Evolutionary conservation across 2,797 vertebrate genomes (phyloP).

Genomic region (Chelon auratus): DNA sequence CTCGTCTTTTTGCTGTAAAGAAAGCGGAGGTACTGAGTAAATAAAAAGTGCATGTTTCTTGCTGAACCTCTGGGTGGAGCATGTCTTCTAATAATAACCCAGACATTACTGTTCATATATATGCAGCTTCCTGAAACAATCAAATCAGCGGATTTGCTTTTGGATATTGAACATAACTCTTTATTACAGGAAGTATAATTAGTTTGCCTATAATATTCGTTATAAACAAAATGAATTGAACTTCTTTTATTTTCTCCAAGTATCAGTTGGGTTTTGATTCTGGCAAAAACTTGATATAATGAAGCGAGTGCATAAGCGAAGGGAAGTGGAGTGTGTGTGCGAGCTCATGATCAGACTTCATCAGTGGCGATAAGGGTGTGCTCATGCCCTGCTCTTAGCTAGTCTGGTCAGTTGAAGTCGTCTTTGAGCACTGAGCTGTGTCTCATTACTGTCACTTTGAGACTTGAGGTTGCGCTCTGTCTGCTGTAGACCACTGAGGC

Average conservation of each 20-base stretch:
- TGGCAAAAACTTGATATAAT: conserved; percentile 28
- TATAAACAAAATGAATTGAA: background rate
- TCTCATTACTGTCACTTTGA: conserved; percentile 68
- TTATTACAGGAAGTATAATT: background rate
- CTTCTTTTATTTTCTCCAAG: conserved; percentile 1
- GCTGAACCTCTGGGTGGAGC: conserved; percentile 45
- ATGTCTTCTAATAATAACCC: conserved; percentile 47
- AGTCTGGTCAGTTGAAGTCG: conserved; percentile 34
- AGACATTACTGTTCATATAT: conserved; percentile 1
- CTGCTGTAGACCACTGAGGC: conserved; percentile 17
- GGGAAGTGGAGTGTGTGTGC: conserved; percentile 21
- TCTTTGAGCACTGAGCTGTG: conserved; percentile 52
- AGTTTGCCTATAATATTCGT: background rate
- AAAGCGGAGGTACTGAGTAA: conserved; percentile 81
- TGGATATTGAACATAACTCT: background rate
- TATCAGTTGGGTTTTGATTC: conserved; percentile 5
- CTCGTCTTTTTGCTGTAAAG: conserved; percentile 64
- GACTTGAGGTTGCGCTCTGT: conserved; percentile 16
- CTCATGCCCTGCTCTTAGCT: conserved; percentile 40
- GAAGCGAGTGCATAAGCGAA: conserved; percentile 39
- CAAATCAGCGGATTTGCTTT: background rate
- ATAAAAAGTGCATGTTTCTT: conserved; percentile 54
- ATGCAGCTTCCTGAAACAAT: conserved; percentile 7
- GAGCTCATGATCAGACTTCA: conserved; percentile 53
- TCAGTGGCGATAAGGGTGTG: conserved; percentile 53